Evolutionary conservation across 2,113 vertebrate species (phyloP).

Genomic region (Emydocephalus ijimae): DNA sequence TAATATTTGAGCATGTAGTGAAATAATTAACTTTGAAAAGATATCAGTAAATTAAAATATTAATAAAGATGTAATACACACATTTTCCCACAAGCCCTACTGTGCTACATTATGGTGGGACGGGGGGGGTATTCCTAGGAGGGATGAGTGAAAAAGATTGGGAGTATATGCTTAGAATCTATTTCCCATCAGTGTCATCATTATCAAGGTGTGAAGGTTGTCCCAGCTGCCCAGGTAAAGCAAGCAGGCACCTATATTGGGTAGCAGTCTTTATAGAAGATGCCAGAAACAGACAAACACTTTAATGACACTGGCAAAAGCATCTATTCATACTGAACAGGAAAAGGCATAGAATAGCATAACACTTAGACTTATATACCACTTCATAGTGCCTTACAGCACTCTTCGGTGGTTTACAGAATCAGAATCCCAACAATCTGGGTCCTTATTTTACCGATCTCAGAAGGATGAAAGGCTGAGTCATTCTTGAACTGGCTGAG

Average conservation of each 20-base stretch:
- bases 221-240: background rate
- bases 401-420: too few species aligned
- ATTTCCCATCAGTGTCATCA: background rate
- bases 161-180: background rate
- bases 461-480: too few species aligned
- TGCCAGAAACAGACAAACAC: background rate
- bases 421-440: too few species aligned
- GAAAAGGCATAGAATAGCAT: background rate
- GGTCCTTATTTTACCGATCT: too few species aligned
- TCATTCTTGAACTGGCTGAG: too few species aligned
- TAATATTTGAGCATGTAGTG: conserved; percentile 46
- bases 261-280: background rate
- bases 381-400: too few species aligned
- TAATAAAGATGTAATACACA: conserved; percentile 28
- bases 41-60: conserved; percentile 38
- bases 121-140: background rate
- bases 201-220: background rate
- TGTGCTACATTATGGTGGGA: background rate
- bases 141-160: background rate
- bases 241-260: background rate
- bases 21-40: conserved; percentile 52
- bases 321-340: background rate
- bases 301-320: background rate
- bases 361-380: too few species aligned
- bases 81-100: background rate